Conservation (phyloP, 2,113 vertebrate genomes). For the Daubentonia madagascariensis region DNA sequence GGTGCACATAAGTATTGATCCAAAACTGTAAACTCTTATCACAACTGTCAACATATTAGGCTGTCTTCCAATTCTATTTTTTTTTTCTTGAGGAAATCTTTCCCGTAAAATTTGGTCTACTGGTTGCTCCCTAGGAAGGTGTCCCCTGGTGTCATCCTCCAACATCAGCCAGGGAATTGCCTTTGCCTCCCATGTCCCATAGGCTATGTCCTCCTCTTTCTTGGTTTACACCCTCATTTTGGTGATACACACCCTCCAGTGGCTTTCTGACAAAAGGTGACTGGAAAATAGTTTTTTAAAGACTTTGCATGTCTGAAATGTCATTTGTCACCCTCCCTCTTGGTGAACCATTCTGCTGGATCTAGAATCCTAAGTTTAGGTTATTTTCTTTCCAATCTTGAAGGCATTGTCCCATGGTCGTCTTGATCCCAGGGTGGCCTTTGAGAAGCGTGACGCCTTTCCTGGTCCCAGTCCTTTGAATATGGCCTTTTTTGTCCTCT, state of each 20-base stretch:
- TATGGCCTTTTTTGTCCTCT: not conserved
- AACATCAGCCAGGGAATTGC: not conserved
- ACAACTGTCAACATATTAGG: not conserved
- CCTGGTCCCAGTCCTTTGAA: not conserved
- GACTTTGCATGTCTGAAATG: not conserved
- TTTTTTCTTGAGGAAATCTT: not conserved
- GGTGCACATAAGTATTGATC: no score
- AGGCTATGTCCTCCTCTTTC: not conserved
- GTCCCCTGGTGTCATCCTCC: not conserved
- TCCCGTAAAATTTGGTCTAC: rapidly evolving
- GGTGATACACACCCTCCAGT: not conserved
- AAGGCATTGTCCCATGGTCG: rapidly evolving
- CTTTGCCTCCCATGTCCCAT: not conserved
- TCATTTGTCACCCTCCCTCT: not conserved
- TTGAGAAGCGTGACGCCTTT: not conserved
- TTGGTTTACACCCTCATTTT: not conserved
- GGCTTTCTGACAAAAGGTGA: not conserved
- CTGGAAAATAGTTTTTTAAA: not conserved
- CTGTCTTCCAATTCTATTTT: not conserved
- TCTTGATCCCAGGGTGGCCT: not conserved
- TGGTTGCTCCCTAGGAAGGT: not conserved
- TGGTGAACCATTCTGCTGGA: not conserved
- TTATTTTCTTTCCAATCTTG: not conserved
- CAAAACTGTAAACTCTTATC: not conserved
- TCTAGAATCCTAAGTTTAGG: not conserved